Base-by-base conservation (phyloP, 2,113 vertebrate genomes). In the Spermophilus dauricus region DNA sequence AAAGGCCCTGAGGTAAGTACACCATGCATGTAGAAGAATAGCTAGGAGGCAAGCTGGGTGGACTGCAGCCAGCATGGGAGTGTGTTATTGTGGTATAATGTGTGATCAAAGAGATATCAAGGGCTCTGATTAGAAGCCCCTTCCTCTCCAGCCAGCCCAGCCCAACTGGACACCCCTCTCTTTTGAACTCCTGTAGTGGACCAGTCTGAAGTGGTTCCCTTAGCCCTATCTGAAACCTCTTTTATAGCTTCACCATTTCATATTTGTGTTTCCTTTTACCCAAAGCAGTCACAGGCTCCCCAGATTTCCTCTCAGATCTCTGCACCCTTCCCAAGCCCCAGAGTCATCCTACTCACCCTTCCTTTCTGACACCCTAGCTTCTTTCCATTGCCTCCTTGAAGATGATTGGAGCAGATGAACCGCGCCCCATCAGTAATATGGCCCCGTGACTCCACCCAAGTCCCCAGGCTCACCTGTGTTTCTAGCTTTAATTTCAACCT, bases 1-100 rank as follows among this genome's bases (percentile, higher is more conserved):
- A 93, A 91, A 96, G 89, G 45, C 82, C 39, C 77, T 73, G 73
- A 37, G 86, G 83, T 82, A 7, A 45, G 30, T 37, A 30, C n/a
- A 53, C 9, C 16, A 20, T 13, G 42, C 1, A 2, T 84, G n/a
- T 6, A 56, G 34, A 86, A 69, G 89, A 78, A 67, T n/a, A 92
- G 34, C 42, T 16, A 89, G 16, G 34, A 73, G 37, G n/a, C 37
- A n/a, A 34, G 0, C 22, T n/a, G 45, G 34, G 30, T 34, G 32
- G 70, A 89, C 48, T 2, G 1, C 3, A 93, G 16, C 20, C 70
- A 20, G 10, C 20, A 10, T 7, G 5, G 53, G 18, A 1, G 0
- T 7, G 4, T 61, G 26, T 77, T 53, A 22, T 70, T 37, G 10
- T 42, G 39, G 77, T 51, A 77, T 48, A 4, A 34, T 6, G 18